A percentile compares a stretch with the other conserved stretches of the same genome.
Conservation (phyloP, 2,888 invertebrate genomes). For the Aspidiotus rigidus region DNA sequence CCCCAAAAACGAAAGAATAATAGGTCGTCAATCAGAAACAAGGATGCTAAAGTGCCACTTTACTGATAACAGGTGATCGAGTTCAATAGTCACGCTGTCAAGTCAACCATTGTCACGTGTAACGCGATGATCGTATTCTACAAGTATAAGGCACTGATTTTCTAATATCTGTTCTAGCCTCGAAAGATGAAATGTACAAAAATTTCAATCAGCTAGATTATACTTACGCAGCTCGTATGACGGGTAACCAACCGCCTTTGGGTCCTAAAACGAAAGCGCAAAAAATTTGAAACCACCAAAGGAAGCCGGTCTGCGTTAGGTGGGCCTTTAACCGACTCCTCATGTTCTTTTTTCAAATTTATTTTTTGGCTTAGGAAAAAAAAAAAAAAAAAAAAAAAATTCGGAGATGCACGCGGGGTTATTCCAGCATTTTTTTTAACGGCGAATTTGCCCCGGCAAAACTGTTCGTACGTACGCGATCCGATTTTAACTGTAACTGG, state of each 20-base stretch:
- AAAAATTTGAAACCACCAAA: slow-evolving; percentile 29
- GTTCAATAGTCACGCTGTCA: too few species aligned
- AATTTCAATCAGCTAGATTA: too few species aligned
- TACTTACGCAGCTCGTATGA: slow-evolving; percentile 29
- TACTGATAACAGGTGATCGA: too few species aligned
- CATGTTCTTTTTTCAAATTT: slow-evolving; percentile 5
- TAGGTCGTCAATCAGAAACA: too few species aligned
- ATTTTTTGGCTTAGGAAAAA: neutral
- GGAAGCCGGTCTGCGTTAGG: slow-evolving; percentile 25
- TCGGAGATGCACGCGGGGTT: slow-evolving; percentile 21
- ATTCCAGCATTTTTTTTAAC: slow-evolving; percentile 24
- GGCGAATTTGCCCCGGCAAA: slow-evolving; percentile 14
- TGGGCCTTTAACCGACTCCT: slow-evolving; percentile 26
- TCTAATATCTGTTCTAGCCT: too few species aligned
- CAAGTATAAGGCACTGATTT: too few species aligned
- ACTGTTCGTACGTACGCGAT: slow-evolving; percentile 26
- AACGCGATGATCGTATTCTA: too few species aligned
- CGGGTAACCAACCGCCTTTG: slow-evolving; percentile 23
- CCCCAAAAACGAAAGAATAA: too few species aligned
- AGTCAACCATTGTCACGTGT: too few species aligned
- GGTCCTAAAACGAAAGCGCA: slow-evolving; percentile 28
- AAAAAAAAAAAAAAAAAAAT: neutral
- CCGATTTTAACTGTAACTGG: slow-evolving; percentile 28
- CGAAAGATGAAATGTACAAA: too few species aligned
- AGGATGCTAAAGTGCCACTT: too few species aligned